phyloP scores from a whole-genome alignment of 2,888 invertebrate species.

The Altica lythri region DNA sequence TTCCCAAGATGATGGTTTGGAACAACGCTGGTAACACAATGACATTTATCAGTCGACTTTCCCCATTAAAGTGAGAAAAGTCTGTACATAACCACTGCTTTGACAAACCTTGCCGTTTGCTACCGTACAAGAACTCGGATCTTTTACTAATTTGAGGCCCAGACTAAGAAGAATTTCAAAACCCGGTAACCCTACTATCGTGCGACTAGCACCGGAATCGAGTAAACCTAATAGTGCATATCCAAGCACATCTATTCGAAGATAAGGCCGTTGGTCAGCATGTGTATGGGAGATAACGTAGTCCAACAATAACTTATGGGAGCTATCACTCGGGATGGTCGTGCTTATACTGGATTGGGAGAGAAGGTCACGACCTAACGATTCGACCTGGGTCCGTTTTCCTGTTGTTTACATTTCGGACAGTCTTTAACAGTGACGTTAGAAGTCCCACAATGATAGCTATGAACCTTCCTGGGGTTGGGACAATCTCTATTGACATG shows the following conservation, averaged over 20 bases:
- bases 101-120: neutral
- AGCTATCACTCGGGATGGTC: too few relatives aligned
- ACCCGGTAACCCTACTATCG: neutral
- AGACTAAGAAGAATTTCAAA: neutral
- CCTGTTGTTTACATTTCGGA: neutral
- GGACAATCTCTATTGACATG: neutral
- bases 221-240: neutral
- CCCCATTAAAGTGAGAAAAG: neutral
- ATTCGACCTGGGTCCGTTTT: neutral
- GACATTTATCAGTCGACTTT: neutral
- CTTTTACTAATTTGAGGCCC: neutral
- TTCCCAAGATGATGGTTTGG: conserved; percentile 6
- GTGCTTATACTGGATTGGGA: too few relatives aligned
- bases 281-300: neutral
- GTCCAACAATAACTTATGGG: too few relatives aligned
- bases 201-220: neutral
- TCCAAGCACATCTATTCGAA: neutral
- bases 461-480: neutral
- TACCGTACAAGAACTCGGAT: neutral
- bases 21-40: conserved; percentile 7
- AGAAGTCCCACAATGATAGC: neutral
- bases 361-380: neutral
- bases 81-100: neutral
- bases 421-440: neutral
- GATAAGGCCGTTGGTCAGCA: neutral